These are phyloP conservation scores for Staurois parvus DNA, from an alignment of 2,797 vertebrate genomes.

Conservation along the genomic window DNA sequence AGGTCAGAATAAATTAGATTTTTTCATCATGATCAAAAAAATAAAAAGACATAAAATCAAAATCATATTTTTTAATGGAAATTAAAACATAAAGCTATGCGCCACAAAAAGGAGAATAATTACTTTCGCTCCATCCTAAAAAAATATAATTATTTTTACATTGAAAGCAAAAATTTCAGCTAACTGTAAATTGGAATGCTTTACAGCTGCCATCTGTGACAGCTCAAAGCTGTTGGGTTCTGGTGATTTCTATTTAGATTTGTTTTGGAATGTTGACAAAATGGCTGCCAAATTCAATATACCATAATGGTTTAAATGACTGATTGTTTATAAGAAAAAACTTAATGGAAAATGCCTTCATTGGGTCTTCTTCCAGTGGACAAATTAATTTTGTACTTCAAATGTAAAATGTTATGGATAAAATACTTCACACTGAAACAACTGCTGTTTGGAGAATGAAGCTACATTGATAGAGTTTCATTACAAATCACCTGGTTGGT, in stretches of 20 bases:
- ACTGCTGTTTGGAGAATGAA: neutral
- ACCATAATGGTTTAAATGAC: slow-evolving; percentile 37
- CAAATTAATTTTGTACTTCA: neutral
- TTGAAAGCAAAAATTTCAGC: slow-evolving; percentile 36
- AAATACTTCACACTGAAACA: neutral
- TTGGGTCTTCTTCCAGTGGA: slow-evolving; percentile 2
- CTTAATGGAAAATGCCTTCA: neutral
- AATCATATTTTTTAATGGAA: neutral
- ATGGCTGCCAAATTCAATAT: slow-evolving; percentile 39
- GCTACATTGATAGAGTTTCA: neutral
- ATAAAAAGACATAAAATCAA: neutral
- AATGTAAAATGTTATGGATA: neutral
- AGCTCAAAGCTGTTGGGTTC: slow-evolving; percentile 49
- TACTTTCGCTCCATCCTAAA: slow-evolving; percentile 15
- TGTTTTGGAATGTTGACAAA: slow-evolving; percentile 50
- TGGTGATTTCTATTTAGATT: slow-evolving; percentile 52
- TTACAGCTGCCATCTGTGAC: slow-evolving; percentile 50
- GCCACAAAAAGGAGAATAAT: neutral
- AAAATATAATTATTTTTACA: slow-evolving; percentile 32
- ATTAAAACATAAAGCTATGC: neutral
- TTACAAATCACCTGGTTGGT: neutral
- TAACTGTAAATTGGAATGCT: slow-evolving; percentile 46
- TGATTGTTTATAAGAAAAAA: slow-evolving; percentile 33
- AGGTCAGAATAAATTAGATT: neutral
- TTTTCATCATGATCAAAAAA: neutral